Evolutionary conservation across 2,888 invertebrate species (phyloP), one percentile per base, ranked within the genome.

Genomic region (Philereme transversata): DNA sequence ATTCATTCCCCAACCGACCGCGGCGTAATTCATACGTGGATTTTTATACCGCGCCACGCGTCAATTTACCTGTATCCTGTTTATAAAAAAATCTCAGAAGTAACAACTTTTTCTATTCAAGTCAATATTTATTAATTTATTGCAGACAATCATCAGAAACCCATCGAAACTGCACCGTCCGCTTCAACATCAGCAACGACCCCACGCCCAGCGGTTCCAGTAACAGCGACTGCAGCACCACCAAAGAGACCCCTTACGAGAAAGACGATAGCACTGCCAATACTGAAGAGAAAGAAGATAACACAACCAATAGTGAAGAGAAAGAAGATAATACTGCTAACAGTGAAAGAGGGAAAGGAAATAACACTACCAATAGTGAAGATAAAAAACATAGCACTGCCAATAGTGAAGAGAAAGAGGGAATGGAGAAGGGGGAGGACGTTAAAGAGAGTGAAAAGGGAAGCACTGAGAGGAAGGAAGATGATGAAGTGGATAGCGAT

Each of bases 181-280:
- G 86, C 0, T 90, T 90, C 74, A 76, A 81, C 71, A 57, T 83
- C 22, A 70, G 72, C 64, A 68, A 55, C 58, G 79, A 76, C 10
- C 81, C 85, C 0, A 78, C 80, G 3, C 83, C 88, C 0, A 78
- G 77, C 0, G 88, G 86, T 65, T 88, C 87, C 3, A 84, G 75
- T 72, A 84, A 82, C 69, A 88, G 87, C 61, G 88, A 88, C 54
- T 73, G 76, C 45, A 83, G 85, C 0, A 82, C 75, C 1, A 66
- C 45, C 9, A 68, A 62, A 9, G 56, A 56, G n/a, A 44, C 4
- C 35, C 8, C 43, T n/a, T 77, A 73, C 45, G 72, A 72, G 5
- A 43, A 43, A 5, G 43, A 5, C 1, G 22, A 10, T 6, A 22
- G 22, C 1, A 5, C 11, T 4, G 22, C 7, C 5, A 7, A 7